Base-by-base conservation (phyloP, 2,888 invertebrate species). In the Chalcosyrphus nemorum region DNA sequence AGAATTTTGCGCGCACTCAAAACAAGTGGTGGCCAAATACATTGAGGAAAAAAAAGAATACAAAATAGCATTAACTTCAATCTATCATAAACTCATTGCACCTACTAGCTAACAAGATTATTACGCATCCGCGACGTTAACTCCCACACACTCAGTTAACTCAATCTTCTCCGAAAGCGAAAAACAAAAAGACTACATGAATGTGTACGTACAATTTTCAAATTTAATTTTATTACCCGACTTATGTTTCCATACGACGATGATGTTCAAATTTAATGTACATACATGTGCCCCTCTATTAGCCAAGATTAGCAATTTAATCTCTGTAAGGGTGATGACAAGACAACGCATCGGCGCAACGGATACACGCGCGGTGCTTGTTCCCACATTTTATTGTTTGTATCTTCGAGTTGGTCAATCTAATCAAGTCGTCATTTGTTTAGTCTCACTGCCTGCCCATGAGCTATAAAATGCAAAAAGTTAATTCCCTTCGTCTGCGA, bases 231-330 rank as follows among this genome's bases (percentile, higher is more conserved):
- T 78, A 84, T 78, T 74, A 68, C 74, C 50, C 50, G 43, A 17
- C 68, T 84, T 68, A 50, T 56, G 72, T 56, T 77, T 82, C 27
- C 59, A 59, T 50, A 13, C n/a, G 29, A 19, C 17, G 38, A 41
- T 21, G 13, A 52, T 54, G 47, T 29, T 45, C 47, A 38, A 5
- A 63, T 81, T 65, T 50, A 21, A 21, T 35, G 52, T 47, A 21
- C 59, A 57, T 59, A 41, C 29, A 29, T 59, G 38, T 38, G 43
- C 50, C 19, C 78, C 29, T 24, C 63, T 78, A 82, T 77, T 66
- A 82, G 59, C 56, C 38, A 50, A 68, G 74, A 72, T 84, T 84
- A 84, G 50, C 63, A 56, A 74, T 68, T 66, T 74, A 63, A 77
- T 66, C 68, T 19, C 35, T 17, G 24, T n/a, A 74, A 74, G 63